These are phyloP conservation scores for human DNA, from an alignment of 2,113 vertebrate species.

Conservation along the genomic window GRCh38 chr11:29993501-29994000, in stretches of 20 bases:
- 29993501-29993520: slow-evolving; percentile 6
- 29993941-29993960: background rate
- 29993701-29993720: background rate
- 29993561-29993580: background rate
- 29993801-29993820: background rate
- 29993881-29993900: background rate
- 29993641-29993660: background rate
- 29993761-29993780: background rate
- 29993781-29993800: background rate
- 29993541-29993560: background rate
- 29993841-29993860: background rate
- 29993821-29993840: background rate
- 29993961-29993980: background rate
- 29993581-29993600: background rate
- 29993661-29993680: background rate
- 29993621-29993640: background rate
- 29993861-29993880: background rate
- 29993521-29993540: background rate
- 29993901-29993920: background rate
- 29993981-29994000: background rate
- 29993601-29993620: background rate
- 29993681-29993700: background rate
- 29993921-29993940: background rate
- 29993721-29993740: background rate
- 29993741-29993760: background rate